These are phyloP conservation scores for Chiloscyllium plagiosum DNA, from an alignment of 2,113 vertebrate species.

Conservation along the genomic window DNA sequence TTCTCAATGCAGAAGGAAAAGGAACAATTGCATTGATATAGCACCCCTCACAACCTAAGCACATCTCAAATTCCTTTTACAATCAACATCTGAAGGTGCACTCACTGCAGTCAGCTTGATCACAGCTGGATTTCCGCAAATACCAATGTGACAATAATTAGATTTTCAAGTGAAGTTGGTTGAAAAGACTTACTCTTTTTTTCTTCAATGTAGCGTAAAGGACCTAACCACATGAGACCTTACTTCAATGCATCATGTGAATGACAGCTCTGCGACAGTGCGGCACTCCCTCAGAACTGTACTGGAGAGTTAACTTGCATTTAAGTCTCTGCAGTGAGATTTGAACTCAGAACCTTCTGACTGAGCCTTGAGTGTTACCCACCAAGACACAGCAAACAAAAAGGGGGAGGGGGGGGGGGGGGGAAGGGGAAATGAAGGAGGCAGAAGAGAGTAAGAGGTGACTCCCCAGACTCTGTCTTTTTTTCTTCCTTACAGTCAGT, in stretches of 20 bases:
- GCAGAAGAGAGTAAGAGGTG: neutral
- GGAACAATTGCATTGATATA: neutral
- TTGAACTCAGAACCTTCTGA: neutral
- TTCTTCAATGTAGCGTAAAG: neutral
- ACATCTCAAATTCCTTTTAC: neutral
- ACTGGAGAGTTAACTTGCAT: neutral
- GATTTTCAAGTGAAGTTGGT: neutral
- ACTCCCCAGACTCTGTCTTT: neutral
- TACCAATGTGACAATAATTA: neutral
- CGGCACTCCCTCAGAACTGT: neutral
- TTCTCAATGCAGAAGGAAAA: neutral
- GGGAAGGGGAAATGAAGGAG: too few relatives aligned
- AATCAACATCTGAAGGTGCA: neutral
- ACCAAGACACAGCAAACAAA: neutral
- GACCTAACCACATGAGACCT: neutral
- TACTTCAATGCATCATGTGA: too few relatives aligned
- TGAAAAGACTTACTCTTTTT: neutral
- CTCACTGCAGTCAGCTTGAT: neutral
- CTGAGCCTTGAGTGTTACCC: neutral
- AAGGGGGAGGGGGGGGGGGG: neutral
- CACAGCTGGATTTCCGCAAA: neutral
- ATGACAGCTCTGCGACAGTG: neutral
- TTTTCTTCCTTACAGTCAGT: neutral
- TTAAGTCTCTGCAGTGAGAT: neutral
- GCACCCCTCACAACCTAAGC: neutral